Evolutionary conservation across 1,140 invertebrate genomes (phyloP).

Genomic region (Akabosia matsudoensis): DNA sequence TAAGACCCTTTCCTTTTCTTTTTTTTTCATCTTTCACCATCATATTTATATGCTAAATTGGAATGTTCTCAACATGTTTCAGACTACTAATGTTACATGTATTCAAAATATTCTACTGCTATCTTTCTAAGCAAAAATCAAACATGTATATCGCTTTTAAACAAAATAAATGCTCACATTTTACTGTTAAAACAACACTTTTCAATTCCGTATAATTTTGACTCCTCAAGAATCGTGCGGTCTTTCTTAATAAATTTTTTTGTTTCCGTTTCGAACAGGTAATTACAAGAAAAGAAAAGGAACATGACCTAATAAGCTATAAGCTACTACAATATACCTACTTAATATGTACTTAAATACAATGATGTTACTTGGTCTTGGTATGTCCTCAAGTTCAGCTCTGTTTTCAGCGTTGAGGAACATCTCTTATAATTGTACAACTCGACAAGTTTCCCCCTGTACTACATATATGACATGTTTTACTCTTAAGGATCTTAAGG

Average conservation of each 20-base stretch:
- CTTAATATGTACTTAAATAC: not conserved
- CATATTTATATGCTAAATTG: not conserved
- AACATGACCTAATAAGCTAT: not conserved
- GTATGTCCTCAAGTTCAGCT: no score
- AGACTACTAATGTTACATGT: slow-evolving; percentile 7
- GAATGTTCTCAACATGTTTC: not conserved
- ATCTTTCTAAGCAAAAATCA: no score
- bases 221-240: not conserved
- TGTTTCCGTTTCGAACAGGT: not conserved
- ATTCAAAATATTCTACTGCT: not conserved
- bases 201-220: slow-evolving; percentile 4
- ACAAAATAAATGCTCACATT: not conserved
- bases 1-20: not conserved
- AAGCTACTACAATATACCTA: not conserved
- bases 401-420: no score
- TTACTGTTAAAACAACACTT: not conserved
- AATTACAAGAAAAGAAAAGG: not conserved
- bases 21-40: slow-evolving; percentile 4
- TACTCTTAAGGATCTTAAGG: not conserved
- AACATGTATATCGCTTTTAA: not conserved
- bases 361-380: not conserved
- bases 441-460: not conserved
- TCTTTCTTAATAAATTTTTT: not conserved
- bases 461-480: not conserved
- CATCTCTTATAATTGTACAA: not conserved